These are phyloP conservation scores for Mizuhopecten yessoensis DNA, from an alignment of 1,140 invertebrate species.

Conservation along the genomic window DNA sequence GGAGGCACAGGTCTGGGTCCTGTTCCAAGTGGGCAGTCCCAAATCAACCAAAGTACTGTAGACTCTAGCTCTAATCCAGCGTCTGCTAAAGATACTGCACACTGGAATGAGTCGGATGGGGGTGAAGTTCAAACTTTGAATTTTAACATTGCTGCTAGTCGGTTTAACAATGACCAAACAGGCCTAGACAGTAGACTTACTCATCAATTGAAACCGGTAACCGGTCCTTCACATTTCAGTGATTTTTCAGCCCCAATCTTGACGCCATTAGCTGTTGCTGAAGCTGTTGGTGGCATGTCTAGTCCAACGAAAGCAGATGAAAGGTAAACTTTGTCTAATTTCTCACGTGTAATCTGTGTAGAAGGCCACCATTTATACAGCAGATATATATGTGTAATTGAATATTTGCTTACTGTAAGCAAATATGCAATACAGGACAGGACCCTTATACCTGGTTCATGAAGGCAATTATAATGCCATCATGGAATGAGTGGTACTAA, in stretches of 20 bases:
- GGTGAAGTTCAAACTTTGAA: background rate
- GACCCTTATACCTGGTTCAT: too few relatives aligned
- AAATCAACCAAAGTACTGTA: constrained; percentile 23
- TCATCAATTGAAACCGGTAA: constrained; percentile 25
- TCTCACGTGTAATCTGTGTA: background rate
- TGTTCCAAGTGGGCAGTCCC: constrained; percentile 12
- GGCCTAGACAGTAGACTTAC: constrained; percentile 31
- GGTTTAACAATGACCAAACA: constrained; percentile 8
- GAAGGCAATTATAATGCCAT: too few relatives aligned
- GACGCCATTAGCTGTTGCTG: constrained; percentile 63
- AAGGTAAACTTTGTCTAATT: constrained; percentile 57
- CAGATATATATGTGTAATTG: too few relatives aligned
- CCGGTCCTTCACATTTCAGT: background rate
- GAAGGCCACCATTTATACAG: background rate
- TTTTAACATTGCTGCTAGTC: constrained; percentile 27
- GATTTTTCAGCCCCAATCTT: constrained; percentile 46
- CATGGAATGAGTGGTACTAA: too few relatives aligned
- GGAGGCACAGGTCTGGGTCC: background rate
- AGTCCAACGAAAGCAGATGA: constrained; percentile 66
- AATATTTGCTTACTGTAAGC: too few relatives aligned
- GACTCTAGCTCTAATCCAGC: constrained; percentile 22
- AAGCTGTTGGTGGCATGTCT: constrained; percentile 64
- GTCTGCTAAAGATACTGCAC: background rate
- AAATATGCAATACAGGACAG: too few relatives aligned
- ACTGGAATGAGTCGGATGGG: background rate